Conservation (phyloP, 2,888 invertebrate genomes). For the Cataglyphis albicans region DNA sequence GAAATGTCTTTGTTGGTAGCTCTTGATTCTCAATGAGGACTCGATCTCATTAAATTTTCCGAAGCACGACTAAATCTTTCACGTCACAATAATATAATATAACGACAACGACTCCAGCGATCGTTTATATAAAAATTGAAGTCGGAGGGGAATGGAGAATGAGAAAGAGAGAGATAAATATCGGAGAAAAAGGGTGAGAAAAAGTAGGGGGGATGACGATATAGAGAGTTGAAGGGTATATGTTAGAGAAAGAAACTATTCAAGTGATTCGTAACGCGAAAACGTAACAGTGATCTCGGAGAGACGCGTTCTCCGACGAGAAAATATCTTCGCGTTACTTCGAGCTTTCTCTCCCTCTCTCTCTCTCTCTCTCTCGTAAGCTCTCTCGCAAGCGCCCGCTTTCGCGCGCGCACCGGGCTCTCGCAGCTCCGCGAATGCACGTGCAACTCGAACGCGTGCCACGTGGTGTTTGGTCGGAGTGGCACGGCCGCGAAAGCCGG, state of each 20-base stretch:
- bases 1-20: constrained; percentile 17
- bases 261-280: background rate
- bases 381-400: constrained; percentile 51
- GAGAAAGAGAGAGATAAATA: background rate
- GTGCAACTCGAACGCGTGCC: constrained; percentile 84
- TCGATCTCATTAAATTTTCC: constrained; percentile 19
- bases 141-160: background rate
- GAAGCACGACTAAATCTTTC: constrained; percentile 40
- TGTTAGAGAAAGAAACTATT: constrained; percentile 12
- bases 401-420: constrained; percentile 62
- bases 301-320: background rate
- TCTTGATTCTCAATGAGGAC: constrained; percentile 3
- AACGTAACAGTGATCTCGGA: background rate
- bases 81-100: constrained; percentile 38
- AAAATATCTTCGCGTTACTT: constrained; percentile 24
- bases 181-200: background rate
- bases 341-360: constrained; percentile 30
- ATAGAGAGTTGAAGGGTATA: background rate
- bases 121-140: constrained; percentile 24
- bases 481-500: constrained; percentile 44
- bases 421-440: constrained; percentile 80
- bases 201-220: background rate
- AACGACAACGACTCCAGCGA: background rate
- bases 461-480: constrained; percentile 83
- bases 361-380: constrained; percentile 11